Percentiles rank a stretch among this genome's conserved stretches.
Conservation (phyloP, 2,888 invertebrate species). For the Agrilus biguttatus region DNA sequence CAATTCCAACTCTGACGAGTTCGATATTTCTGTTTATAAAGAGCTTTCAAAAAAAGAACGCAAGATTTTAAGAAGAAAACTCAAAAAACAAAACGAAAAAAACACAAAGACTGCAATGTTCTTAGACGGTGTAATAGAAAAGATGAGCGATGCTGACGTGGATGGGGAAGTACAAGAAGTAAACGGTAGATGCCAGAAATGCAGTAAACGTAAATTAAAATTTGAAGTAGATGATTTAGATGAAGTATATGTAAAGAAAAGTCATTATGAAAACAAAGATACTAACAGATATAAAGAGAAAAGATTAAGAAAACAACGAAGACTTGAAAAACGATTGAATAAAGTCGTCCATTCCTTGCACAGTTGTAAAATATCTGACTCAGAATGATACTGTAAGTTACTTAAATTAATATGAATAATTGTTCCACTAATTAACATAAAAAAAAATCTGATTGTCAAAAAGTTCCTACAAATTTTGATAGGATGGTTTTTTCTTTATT, state of each 20-base stretch:
- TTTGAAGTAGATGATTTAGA: slow-evolving; percentile 14
- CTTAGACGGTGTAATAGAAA: slow-evolving; percentile 2
- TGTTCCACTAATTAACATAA: too few species aligned
- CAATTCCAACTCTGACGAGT: neutral
- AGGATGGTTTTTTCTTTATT: too few species aligned
- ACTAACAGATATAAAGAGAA: slow-evolving; percentile 11
- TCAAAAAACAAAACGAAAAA: slow-evolving; percentile 3
- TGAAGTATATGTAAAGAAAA: slow-evolving; percentile 14
- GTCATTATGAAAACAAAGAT: slow-evolving; percentile 11
- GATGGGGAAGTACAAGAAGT: neutral
- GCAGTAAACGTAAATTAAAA: slow-evolving; percentile 10
- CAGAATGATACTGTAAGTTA: slow-evolving; percentile 11
- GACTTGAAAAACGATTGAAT: slow-evolving; percentile 15
- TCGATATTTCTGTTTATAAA: slow-evolving; percentile 1
- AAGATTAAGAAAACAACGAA: slow-evolving; percentile 17
- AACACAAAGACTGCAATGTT: neutral
- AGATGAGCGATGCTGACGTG: neutral
- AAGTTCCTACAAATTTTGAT: too few species aligned
- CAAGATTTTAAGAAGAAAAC: slow-evolving; percentile 4
- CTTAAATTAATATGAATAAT: neutral
- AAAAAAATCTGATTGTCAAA: too few species aligned
- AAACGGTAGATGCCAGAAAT: slow-evolving; percentile 5
- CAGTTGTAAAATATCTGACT: slow-evolving; percentile 24
- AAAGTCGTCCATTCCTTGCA: slow-evolving; percentile 21
- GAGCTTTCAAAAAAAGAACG: slow-evolving; percentile 5